Base-by-base conservation (phyloP, 2,888 invertebrate species). In the Ochlodes sylvanus region DNA sequence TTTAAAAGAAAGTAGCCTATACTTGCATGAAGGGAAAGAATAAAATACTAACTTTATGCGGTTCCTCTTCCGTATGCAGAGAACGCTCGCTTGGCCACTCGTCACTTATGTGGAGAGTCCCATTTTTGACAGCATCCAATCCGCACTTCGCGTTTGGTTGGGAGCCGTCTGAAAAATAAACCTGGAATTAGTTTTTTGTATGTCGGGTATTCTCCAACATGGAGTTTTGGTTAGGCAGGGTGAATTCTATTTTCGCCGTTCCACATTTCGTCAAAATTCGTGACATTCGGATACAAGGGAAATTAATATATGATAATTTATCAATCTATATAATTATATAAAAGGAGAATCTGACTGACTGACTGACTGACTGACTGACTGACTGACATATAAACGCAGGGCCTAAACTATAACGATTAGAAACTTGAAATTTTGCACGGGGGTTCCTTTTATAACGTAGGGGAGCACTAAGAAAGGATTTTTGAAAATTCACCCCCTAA, bases 81-180 rank as follows among this genome's bases (percentile, higher is more conserved):
- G 79, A 70, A 62, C 80, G 79, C 60, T 85, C 85, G 68, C 75
- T 77, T 69, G 77, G 62, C 89, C 90, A 90, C 81, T 90, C 90
- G 61, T 85, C 87, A 64, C 73, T 76, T 34, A 76, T 74, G 64
- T 79, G 76, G 34, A 85, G 81, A n/a, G 84, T 72, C 67, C 88
- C 90, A 81, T 92, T 91, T 83, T 85, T 87, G 76, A 84, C 81
- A 75, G 79, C 78, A 72, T 86, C 90, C 70, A 78, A 76, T 70
- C 79, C 81, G 70, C 84, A 80, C 76, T 86, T 89, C 73, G 78
- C 75, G 68, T 72, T 84, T 71, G 77, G 80, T 77, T 88, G 81
- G 65, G 77, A 83, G 67, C 87, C 88, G 71, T 92, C 92, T 89
- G 79, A 71, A 74, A 77, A 69, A 63, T 42, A 77, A 72, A 69